A percentile compares a stretch with the other conserved stretches of the same genome.
phyloP scores from a whole-genome alignment of 2,888 invertebrate species.

The Drosophila phalerata region DNA sequence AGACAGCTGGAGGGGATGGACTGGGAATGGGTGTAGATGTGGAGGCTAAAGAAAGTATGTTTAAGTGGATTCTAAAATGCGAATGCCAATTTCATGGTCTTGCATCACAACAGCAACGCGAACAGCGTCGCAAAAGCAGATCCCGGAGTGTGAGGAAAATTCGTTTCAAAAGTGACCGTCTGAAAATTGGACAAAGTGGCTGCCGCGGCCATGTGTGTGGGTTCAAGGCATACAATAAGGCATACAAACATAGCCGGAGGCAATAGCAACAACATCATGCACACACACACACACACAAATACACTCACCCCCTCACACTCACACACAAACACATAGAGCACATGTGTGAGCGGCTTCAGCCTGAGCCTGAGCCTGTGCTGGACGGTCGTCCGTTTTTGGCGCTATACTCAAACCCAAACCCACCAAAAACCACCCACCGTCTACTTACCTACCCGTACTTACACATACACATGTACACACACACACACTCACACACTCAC shows the following conservation, averaged over 20 bases:
- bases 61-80: slow-evolving; percentile 79
- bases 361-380: slow-evolving; percentile 50
- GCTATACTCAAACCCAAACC: slow-evolving; percentile 60
- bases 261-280: slow-evolving; percentile 57
- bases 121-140: slow-evolving; percentile 55
- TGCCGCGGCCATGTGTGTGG: slow-evolving; percentile 56
- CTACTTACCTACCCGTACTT: slow-evolving; percentile 52
- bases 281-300: slow-evolving; percentile 29
- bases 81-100: slow-evolving; percentile 80
- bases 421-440: slow-evolving; percentile 40
- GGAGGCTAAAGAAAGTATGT: slow-evolving; percentile 65
- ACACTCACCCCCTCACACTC: slow-evolving; percentile 23
- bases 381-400: slow-evolving; percentile 74
- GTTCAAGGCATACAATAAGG: slow-evolving; percentile 80
- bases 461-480: slow-evolving; percentile 22
- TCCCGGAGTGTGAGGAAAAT: slow-evolving; percentile 52
- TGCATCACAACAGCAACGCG: slow-evolving; percentile 73
- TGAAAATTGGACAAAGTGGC: slow-evolving; percentile 80
- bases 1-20: slow-evolving; percentile 5
- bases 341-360: slow-evolving; percentile 59
- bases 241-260: slow-evolving; percentile 69
- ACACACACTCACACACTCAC: slow-evolving; percentile 18
- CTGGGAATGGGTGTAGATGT: background rate
- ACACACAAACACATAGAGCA: slow-evolving; percentile 48
- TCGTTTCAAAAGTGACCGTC: slow-evolving; percentile 79